Evolutionary conservation across 2,797 vertebrate genomes (phyloP), one percentile per base, ranked within the genome.

Genomic region (Sylvia borin): DNA sequence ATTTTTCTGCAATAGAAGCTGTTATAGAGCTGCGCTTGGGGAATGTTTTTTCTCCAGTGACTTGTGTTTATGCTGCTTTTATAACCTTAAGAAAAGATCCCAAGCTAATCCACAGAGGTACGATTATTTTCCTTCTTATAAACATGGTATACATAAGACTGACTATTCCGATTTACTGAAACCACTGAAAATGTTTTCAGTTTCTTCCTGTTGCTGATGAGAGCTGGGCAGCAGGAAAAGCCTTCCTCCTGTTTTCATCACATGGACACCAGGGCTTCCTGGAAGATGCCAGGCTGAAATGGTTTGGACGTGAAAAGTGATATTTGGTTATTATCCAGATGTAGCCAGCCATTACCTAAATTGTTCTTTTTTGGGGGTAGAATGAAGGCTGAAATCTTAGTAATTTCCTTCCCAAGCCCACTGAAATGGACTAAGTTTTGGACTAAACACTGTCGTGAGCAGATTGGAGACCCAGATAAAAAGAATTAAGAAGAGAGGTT

Each of bases 381-480:
- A 83, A 43, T 47, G n/a, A 89, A 96, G 54, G 42, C 68, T 89
- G 65, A 61, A 83, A 79, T 96, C 72, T 78, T 71, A 54, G 74
- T 50, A 67, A 89, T 91, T 94, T 96, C 71, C 70, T 87, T 94
- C 70, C 85, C n/a, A 70, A 78, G 60, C 38, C 73, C 53, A 66
- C 5, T 79, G 73, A 95, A 90, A 72, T 94, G 93, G 93, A 90
- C 89, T 48, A 45, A 78, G 38, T 94, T 93, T 95, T 94, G 92
- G 92, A 92, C 78, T 88, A 65, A 88, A 65, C 34, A 14, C n/a
- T 73, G 21, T 53, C 86, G 76, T 36, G 85, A 95, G 87, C 91
- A 97, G 91, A 92, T 90, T 94, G 91, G 66, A 92, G 87, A 78
- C 60, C 51, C 29, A 64, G 79, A 91, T 95, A 95, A 92, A 77